Base-by-base conservation (phyloP, 2,113 vertebrate species). In the Notothenia rossii region DNA sequence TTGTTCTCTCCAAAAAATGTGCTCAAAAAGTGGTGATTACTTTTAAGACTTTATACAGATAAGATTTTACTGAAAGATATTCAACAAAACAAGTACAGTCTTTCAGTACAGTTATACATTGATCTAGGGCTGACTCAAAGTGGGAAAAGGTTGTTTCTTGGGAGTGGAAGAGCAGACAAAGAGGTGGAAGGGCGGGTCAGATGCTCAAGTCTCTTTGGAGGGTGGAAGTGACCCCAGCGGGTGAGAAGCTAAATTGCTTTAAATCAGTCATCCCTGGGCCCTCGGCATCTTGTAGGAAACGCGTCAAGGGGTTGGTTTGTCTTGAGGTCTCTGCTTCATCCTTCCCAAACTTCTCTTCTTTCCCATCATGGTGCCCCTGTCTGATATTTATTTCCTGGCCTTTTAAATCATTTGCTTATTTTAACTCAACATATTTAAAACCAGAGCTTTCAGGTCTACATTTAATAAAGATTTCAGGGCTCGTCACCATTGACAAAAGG, bases 141-240 rank as follows among this genome's bases (percentile, higher is more conserved):
- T 4, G 2, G 13, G 45, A 60, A 53, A 43, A n/a, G 56, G 59
- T 49, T 40, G 22, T 81, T 60, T 22, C 22, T 25, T n/a, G 2
- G 7, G 40, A 56, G 58, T 43, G 49, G 25, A 49, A n/a, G 13
- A 59, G 33, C 49, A 69, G 43, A 79, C 71, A 79, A 74, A 77
- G 69, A 48, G 5, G 46, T 56, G 70, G 50, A 67, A 73, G 45
- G 48, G 50, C 10, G 22, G 40, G 36, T 80, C 56, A 61, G 40
- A 73, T 36, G 9, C 20, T 76, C 36, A 55, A 12, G 4, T 65
- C 55, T 56, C 59, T 72, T 75, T 72, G 48, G 65, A 36, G 33
- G 40, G 50, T 83, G 87, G 81, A 92, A 80, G 72, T 73, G 55
- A 82, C 79, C 71, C 36, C 49, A 40, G 45, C 50, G 29, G 74